A percentile compares a stretch with the other conserved stretches of the same genome.
Conservation (phyloP, 2,888 invertebrate genomes). For the Drosophila nr. fundita region DNA sequence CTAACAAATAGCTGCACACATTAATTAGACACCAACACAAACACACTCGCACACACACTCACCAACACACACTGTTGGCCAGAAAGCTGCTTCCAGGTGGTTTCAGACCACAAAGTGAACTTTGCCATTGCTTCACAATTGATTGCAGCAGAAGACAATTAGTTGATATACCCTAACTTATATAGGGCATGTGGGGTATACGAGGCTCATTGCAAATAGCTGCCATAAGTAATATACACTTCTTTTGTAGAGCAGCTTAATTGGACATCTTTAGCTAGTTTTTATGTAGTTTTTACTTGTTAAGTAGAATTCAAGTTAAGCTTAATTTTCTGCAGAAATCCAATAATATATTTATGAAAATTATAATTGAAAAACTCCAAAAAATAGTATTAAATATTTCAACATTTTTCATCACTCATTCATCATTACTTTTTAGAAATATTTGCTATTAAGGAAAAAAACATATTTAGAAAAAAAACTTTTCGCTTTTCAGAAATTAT, state of each 20-base stretch:
- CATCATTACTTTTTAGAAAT: background rate
- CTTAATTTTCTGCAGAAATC: background rate
- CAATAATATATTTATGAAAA: background rate
- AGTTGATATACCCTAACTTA: constrained; percentile 22
- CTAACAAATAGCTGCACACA: constrained; percentile 39
- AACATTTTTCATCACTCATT: too few species aligned
- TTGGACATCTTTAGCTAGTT: background rate
- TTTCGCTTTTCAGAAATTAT: too few species aligned
- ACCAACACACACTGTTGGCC: constrained; percentile 8
- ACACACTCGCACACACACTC: background rate
- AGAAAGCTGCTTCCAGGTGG: background rate
- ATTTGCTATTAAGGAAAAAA: background rate
- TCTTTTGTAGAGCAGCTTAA: background rate
- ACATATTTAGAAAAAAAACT: background rate
- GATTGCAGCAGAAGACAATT: constrained; percentile 45
- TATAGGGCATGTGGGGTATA: constrained; percentile 1
- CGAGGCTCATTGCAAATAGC: background rate
- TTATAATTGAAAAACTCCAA: accelerated
- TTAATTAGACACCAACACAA: constrained; percentile 44
- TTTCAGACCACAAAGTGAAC: constrained; percentile 36
- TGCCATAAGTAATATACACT: background rate
- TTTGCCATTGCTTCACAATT: constrained; percentile 34
- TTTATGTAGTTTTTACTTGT: background rate
- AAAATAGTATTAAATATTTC: too few species aligned
- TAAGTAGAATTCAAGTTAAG: background rate